These are phyloP conservation scores for Microplitis demolitor DNA, from an alignment of 1,140 invertebrate species.

Conservation along the genomic window DNA sequence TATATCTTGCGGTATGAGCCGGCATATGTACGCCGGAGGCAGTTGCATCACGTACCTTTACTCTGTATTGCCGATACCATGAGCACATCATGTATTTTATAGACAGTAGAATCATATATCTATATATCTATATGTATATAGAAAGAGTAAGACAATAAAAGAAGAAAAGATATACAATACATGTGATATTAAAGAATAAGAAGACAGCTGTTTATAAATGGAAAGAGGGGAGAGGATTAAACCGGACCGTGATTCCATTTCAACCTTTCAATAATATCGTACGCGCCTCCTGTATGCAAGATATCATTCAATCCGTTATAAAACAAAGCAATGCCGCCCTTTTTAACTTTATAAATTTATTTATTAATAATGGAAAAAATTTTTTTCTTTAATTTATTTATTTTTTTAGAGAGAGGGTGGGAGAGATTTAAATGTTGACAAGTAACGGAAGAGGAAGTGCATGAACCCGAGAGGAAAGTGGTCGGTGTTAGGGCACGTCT, in stretches of 20 bases:
- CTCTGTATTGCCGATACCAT: background rate
- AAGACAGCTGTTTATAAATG: too few relatives aligned
- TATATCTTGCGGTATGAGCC: constrained; percentile 11
- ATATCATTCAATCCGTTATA: constrained; percentile 3
- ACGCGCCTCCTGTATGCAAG: constrained; percentile 7
- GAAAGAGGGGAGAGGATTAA: constrained; percentile 6
- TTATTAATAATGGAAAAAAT: background rate
- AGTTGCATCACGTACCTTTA: constrained; percentile 18
- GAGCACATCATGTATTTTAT: background rate
- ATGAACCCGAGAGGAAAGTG: constrained; percentile 10
- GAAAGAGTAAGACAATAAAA: background rate
- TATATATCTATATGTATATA: background rate
- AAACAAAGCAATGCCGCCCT: background rate
- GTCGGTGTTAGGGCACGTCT: constrained; percentile 8
- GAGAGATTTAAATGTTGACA: background rate
- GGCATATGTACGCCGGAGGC: constrained; percentile 20
- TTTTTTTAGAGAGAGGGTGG: too few relatives aligned
- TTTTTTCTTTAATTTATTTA: too few relatives aligned
- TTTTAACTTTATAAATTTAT: background rate
- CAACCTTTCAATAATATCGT: constrained; percentile 22
- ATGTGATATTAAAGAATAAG: too few relatives aligned
- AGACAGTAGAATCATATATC: background rate
- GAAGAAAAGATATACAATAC: background rate
- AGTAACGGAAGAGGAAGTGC: constrained; percentile 6
- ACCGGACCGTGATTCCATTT: constrained; percentile 22